Conservation (phyloP, 1,140 invertebrate genomes). For the Bombus pascuorum region DNA sequence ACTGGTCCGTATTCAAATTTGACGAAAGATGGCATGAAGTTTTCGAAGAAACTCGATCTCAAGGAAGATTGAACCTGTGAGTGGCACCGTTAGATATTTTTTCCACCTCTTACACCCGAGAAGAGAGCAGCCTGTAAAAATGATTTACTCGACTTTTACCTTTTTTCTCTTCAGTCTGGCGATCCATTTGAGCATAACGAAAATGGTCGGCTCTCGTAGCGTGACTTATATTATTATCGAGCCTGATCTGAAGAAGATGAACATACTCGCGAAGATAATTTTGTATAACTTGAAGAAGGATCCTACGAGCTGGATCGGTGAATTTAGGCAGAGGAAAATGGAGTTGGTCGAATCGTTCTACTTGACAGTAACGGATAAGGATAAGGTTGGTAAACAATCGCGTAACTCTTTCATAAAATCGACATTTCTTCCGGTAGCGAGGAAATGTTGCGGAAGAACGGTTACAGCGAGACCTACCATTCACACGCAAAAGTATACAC, state of each 20-base stretch:
- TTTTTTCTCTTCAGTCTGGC: slow-evolving; percentile 62
- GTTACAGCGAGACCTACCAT: background rate
- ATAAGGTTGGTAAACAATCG: slow-evolving; percentile 66
- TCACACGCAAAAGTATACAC: background rate
- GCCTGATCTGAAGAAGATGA: slow-evolving; percentile 72
- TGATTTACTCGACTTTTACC: background rate
- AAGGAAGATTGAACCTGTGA: slow-evolving; percentile 74
- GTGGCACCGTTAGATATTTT: background rate
- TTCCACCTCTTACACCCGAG: background rate
- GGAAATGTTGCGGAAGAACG: background rate
- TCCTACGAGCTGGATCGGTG: slow-evolving; percentile 71
- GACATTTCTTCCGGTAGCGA: background rate
- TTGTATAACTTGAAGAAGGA: slow-evolving; percentile 63
- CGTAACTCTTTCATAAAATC: background rate
- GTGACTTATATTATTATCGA: slow-evolving; percentile 67
- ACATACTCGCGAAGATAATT: slow-evolving; percentile 70
- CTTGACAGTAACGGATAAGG: slow-evolving; percentile 70
- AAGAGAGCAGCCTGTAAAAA: too few species aligned
- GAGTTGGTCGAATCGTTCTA: slow-evolving; percentile 77
- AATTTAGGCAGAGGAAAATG: slow-evolving; percentile 66
- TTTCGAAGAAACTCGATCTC: slow-evolving; percentile 67
- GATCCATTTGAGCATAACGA: slow-evolving; percentile 74
- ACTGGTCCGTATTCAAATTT: slow-evolving; percentile 65
- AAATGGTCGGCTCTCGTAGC: slow-evolving; percentile 67
- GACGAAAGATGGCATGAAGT: slow-evolving; percentile 66